These are phyloP conservation scores for Bucco capensis DNA, from an alignment of 2,113 vertebrate genomes.

Conservation along the genomic window DNA sequence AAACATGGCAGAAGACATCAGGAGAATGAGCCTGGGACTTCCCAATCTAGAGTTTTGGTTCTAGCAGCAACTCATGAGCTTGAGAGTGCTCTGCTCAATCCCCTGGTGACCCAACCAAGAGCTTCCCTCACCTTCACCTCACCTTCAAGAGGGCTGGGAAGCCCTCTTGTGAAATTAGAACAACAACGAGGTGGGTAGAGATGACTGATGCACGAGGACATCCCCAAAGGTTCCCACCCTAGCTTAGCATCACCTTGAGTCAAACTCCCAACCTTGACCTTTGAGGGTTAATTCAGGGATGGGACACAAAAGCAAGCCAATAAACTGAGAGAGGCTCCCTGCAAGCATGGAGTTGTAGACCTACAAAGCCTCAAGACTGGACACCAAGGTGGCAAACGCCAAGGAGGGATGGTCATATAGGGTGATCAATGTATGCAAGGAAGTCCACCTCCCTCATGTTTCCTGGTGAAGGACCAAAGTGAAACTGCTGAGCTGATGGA, in stretches of 20 bases:
- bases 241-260: not conserved
- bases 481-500: constrained; percentile 18
- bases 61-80: accelerated
- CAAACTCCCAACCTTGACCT: not conserved
- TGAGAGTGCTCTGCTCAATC: too few species aligned
- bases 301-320: not conserved
- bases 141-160: not conserved
- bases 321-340: not conserved
- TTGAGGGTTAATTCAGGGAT: too few species aligned
- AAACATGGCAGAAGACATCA: not conserved
- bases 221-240: not conserved
- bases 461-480: too few species aligned
- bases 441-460: too few species aligned
- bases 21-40: not conserved
- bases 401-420: not conserved
- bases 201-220: not conserved
- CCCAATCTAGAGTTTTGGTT: not conserved
- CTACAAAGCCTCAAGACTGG: not conserved
- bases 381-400: not conserved
- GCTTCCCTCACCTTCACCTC: not conserved
- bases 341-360: not conserved
- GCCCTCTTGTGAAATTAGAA: not conserved
- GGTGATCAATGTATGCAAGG: not conserved
- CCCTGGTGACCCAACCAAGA: not conserved
- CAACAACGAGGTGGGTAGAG: not conserved